Base-by-base conservation (phyloP, 2,888 invertebrate genomes). In the Torymus texanus region DNA sequence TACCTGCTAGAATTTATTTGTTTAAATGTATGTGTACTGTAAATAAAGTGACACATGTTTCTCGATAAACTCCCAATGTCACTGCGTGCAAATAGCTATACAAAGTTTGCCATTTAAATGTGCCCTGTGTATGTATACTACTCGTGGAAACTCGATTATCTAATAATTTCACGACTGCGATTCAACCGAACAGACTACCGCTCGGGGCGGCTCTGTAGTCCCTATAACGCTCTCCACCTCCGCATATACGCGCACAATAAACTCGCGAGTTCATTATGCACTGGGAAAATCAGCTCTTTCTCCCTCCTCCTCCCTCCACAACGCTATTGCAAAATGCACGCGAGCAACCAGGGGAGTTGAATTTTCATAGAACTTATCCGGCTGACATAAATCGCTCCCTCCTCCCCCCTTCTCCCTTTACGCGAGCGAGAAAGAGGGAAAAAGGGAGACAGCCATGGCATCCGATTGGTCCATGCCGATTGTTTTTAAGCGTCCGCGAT, bases 401-500 rank as follows among this genome's bases (percentile, higher is more conserved):
- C 21, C 21, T 21, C 21, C 21, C 2, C 21, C 2, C 21, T 21
- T 21, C 21, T 21, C 21, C 10, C n/a, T 51, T 51, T 21, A 58
- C 24, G 63, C 16, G 16, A 18, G 24, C 11, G 51, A 24, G 56
- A 11, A 53, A 55, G 65, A 29, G 56, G 21, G 65, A 63, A 56
- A 16, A 13, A n/a, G 72, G 66, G 66, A 51, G 53, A 18, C 11
- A 13, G 10, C 8, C 16, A 16, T 16, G 61, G n/a, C 62, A 29
- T 63, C 18, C 63, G 68, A 78, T 74, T 63, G 76, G 73, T 66
- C 53, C 21, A 71, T 71, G 77, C 61, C 70, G 70, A 81, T 81
- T 81, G 79, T 81, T 81, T 81, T 81, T 81, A 74, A 79, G 66
- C 76, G 71, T 61, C 41, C 29, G 41, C 41, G 70, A 76, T 76